Percentiles rank a stretch among this genome's conserved stretches.
phyloP scores from a whole-genome alignment of 2,888 invertebrate species.

The Protophormia terraenovae region DNA sequence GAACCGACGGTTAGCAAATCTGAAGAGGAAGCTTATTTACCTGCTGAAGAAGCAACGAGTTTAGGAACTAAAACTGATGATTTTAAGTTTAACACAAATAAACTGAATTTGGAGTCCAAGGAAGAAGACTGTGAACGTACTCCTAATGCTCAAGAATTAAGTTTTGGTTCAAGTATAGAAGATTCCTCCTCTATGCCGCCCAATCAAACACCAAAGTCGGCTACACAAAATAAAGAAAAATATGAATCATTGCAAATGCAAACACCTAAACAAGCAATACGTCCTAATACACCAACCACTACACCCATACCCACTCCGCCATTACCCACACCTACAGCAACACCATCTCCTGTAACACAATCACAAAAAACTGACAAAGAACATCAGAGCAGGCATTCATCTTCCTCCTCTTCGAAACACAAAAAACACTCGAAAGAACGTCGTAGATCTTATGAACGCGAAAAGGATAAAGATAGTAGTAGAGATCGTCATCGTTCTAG shows the following conservation, averaged over 20 bases:
- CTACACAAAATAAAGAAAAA: conserved; percentile 49
- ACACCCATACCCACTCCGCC: conserved; percentile 13
- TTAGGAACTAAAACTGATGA: conserved; percentile 39
- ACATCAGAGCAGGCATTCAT: conserved; percentile 37
- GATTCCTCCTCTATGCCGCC: conserved; percentile 45
- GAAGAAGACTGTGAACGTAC: conserved; percentile 28
- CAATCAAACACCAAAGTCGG: neutral
- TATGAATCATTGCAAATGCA: conserved; percentile 13
- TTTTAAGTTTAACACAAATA: conserved; percentile 48
- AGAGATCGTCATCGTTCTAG: conserved; percentile 68
- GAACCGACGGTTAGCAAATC: conserved; percentile 4
- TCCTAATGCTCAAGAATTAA: conserved; percentile 45
- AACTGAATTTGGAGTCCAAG: conserved; percentile 7
- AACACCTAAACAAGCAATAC: conserved; percentile 26
- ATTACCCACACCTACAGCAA: conserved; percentile 15
- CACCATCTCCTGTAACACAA: conserved; percentile 3
- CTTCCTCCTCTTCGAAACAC: conserved; percentile 74
- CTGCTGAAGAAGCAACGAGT: neutral
- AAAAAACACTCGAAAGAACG: conserved; percentile 73
- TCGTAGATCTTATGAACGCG: conserved; percentile 54
- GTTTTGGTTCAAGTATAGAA: conserved; percentile 54
- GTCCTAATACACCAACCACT: conserved; percentile 13
- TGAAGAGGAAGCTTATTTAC: conserved; percentile 1
- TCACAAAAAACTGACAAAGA: conserved; percentile 37
- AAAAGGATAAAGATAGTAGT: conserved; percentile 55